Conservation (phyloP, 2,797 vertebrate genomes). For the Onychomys torridus region DNA sequence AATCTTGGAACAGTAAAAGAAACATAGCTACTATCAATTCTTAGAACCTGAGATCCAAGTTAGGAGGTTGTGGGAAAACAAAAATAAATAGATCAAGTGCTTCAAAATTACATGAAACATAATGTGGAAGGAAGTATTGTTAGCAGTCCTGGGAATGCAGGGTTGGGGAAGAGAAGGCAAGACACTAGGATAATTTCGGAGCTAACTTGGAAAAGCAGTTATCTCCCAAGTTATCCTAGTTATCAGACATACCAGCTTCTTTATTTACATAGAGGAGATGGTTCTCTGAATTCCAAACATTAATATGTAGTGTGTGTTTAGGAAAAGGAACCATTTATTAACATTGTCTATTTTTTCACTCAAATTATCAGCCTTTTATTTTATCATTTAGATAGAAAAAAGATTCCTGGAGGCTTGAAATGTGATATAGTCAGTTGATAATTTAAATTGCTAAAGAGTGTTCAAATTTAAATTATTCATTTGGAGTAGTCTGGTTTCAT, state of each 20-base stretch:
- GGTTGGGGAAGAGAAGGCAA: not conserved
- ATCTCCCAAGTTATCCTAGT: not conserved
- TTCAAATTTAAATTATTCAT: conserved; percentile 65
- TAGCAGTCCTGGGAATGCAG: not conserved
- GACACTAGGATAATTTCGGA: not conserved
- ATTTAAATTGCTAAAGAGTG: conserved; percentile 71
- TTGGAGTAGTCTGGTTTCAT: not conserved
- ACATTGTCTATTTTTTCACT: not conserved
- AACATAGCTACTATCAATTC: not conserved
- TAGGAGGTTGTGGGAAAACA: not conserved
- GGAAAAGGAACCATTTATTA: not conserved
- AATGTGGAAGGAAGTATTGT: not conserved
- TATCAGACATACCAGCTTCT: not conserved
- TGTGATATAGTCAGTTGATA: conserved; percentile 8
- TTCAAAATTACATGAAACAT: not conserved
- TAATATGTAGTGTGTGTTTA: not conserved
- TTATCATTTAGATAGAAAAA: conserved; percentile 46
- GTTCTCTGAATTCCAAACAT: not conserved
- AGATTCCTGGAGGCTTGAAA: conserved; percentile 18
- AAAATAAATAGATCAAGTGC: not conserved
- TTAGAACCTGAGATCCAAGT: not conserved
- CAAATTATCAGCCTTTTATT: conserved; percentile 26
- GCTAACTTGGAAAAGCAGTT: not conserved
- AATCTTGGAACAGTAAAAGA: not conserved
- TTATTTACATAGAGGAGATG: not conserved